Evolutionary conservation across 2,888 invertebrate species (phyloP).

Genomic region (Megastigmus dorsalis): DNA sequence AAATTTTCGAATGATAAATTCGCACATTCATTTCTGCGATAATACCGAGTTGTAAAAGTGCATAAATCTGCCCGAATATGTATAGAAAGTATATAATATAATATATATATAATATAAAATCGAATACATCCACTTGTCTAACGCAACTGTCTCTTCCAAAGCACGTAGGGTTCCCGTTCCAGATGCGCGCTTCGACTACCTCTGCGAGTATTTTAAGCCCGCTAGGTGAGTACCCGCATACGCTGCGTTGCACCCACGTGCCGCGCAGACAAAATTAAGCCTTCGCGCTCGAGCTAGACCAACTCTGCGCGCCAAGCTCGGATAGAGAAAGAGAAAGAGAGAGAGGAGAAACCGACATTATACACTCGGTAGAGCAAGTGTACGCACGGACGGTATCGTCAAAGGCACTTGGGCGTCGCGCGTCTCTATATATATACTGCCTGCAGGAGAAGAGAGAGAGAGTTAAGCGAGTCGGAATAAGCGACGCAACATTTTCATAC

Average conservation of each 20-base stretch:
- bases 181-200: conserved; percentile 93
- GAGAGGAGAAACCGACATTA: background rate
- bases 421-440: too few relatives aligned
- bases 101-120: background rate
- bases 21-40: conserved; percentile 25
- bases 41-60: too few relatives aligned
- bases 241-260: background rate
- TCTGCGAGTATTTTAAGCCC: conserved; percentile 96
- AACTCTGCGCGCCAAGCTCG: background rate
- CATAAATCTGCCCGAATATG: too few relatives aligned
- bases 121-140: conserved; percentile 55
- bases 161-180: conserved; percentile 98
- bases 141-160: conserved; percentile 67
- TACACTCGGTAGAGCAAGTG: background rate
- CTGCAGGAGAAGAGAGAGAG: too few relatives aligned
- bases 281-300: too few relatives aligned
- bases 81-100: too few relatives aligned
- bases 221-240: conserved; percentile 87
- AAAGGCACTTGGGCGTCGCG: background rate
- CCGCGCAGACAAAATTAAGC: too few relatives aligned
- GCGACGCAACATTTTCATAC: conserved; percentile 69
- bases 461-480: conserved; percentile 71
- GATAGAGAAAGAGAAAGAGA: background rate
- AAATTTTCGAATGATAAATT: too few relatives aligned
- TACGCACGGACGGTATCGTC: background rate